Percentiles rank a stretch among this genome's conserved stretches.
Evolutionary conservation across 2,888 invertebrate species (phyloP).

Genomic region (Phalera bucephala): DNA sequence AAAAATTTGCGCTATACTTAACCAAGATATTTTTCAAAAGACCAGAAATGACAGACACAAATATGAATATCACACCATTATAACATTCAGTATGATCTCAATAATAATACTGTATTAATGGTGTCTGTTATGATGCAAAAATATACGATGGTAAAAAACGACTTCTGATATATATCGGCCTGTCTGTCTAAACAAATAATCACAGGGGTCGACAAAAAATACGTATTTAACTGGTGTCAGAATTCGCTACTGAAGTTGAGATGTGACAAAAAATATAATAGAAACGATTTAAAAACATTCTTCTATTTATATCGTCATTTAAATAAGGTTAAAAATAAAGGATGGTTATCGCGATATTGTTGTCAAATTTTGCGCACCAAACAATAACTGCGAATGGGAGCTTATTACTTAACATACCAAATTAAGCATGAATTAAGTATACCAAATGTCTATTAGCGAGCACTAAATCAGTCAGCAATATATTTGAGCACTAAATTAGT

Average conservation of each 20-base stretch:
- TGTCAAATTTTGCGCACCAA: too few species aligned
- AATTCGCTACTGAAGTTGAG: conserved; percentile 32
- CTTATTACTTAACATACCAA: too few species aligned
- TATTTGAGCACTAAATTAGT: too few species aligned
- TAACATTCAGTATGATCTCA: conserved; percentile 39
- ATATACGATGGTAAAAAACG: conserved; percentile 37
- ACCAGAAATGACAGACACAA: conserved; percentile 29
- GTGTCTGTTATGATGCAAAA: conserved; percentile 39
- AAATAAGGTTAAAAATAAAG: background rate
- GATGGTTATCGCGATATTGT: background rate
- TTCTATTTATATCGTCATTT: conserved; percentile 17
- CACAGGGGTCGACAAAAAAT: conserved; percentile 39
- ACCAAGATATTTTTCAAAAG: conserved; percentile 15
- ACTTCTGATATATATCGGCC: conserved; percentile 47
- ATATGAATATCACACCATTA: conserved; percentile 33
- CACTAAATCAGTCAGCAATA: too few species aligned
- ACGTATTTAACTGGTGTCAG: conserved; percentile 32
- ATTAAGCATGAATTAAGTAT: too few species aligned
- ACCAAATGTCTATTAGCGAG: too few species aligned
- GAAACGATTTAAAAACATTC: conserved; percentile 11
- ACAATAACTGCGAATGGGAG: too few species aligned
- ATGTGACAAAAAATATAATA: conserved; percentile 24
- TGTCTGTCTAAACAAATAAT: conserved; percentile 57
- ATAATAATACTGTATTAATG: conserved; percentile 48
- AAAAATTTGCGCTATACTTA: conserved; percentile 6